phyloP scores from a whole-genome alignment of 2,888 invertebrate genomes.

The Plagiodera versicolora region DNA sequence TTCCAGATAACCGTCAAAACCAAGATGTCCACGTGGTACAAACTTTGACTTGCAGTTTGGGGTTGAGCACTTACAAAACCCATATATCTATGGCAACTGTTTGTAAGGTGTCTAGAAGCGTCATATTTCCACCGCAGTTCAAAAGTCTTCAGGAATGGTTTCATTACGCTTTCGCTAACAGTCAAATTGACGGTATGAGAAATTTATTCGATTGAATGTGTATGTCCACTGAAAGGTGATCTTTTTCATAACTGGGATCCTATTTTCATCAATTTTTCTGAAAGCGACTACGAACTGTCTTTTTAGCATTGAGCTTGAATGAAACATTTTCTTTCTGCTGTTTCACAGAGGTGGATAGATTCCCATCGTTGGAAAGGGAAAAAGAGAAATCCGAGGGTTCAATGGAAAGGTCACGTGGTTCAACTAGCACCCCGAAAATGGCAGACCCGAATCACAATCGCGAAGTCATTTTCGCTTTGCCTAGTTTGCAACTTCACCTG shows the following conservation, averaged over 20 bases:
- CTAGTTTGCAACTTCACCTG: constrained; percentile 88
- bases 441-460: constrained; percentile 81
- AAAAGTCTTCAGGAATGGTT: constrained; percentile 95
- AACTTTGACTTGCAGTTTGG: constrained; percentile 86
- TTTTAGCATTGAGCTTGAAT: too few species aligned
- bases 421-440: constrained; percentile 59
- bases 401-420: constrained; percentile 60
- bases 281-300: too few species aligned
- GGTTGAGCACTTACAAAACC: constrained; percentile 67
- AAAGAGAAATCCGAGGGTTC: constrained; percentile 62
- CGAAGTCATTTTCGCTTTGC: constrained; percentile 96
- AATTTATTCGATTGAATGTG: background rate
- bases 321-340: too few species aligned
- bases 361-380: constrained; percentile 85
- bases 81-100: constrained; percentile 94
- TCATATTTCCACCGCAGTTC: constrained; percentile 94
- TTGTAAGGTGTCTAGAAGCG: constrained; percentile 86
- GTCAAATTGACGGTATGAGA: constrained; percentile 85
- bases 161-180: constrained; percentile 92
- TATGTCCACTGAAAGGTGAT: too few species aligned
- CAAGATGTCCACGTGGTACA: constrained; percentile 83
- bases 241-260: too few species aligned
- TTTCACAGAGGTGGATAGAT: constrained; percentile 78
- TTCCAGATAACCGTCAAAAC: constrained; percentile 49
- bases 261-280: constrained; percentile 6